Evolutionary conservation across 2,888 invertebrate species (phyloP).

Genomic region (Argyresthia albistria): DNA sequence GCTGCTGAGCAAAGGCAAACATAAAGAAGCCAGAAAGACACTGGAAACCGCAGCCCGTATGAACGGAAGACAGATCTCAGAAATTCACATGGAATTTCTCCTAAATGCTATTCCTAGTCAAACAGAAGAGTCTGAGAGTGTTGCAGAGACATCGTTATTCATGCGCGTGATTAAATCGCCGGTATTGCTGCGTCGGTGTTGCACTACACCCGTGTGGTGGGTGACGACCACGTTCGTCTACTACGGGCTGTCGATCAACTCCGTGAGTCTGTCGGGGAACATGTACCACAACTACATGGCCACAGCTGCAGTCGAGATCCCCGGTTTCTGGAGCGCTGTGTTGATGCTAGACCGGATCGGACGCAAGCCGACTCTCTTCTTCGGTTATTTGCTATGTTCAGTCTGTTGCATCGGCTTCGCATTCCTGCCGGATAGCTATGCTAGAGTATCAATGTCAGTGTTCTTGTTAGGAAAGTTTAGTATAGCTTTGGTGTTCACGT

Average conservation of each 20-base stretch:
- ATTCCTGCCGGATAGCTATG: slow-evolving; percentile 47
- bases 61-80: slow-evolving; percentile 69
- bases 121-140: slow-evolving; percentile 14
- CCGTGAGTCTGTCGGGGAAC: slow-evolving; percentile 81
- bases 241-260: slow-evolving; percentile 84
- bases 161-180: slow-evolving; percentile 64
- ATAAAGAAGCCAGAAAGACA: slow-evolving; percentile 72
- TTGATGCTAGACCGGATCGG: slow-evolving; percentile 75
- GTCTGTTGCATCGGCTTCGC: slow-evolving; percentile 66
- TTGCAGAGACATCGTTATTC: slow-evolving; percentile 25
- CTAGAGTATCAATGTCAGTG: slow-evolving; percentile 36
- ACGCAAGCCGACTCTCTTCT: slow-evolving; percentile 47
- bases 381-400: slow-evolving; percentile 55
- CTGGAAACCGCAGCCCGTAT: slow-evolving; percentile 73
- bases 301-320: slow-evolving; percentile 77
- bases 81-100: slow-evolving; percentile 46
- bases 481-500: slow-evolving; percentile 76
- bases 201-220: slow-evolving; percentile 84
- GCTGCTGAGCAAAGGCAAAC: slow-evolving; percentile 78
- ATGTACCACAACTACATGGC: slow-evolving; percentile 83
- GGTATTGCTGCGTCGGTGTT: slow-evolving; percentile 69
- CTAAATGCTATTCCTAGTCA: slow-evolving; percentile 36
- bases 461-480: slow-evolving; percentile 77
- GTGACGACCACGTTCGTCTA: slow-evolving; percentile 84
- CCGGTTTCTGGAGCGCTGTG: slow-evolving; percentile 77